phyloP scores from a whole-genome alignment of 1,140 invertebrate genomes.

The Neoseiulus cucumeris region DNA sequence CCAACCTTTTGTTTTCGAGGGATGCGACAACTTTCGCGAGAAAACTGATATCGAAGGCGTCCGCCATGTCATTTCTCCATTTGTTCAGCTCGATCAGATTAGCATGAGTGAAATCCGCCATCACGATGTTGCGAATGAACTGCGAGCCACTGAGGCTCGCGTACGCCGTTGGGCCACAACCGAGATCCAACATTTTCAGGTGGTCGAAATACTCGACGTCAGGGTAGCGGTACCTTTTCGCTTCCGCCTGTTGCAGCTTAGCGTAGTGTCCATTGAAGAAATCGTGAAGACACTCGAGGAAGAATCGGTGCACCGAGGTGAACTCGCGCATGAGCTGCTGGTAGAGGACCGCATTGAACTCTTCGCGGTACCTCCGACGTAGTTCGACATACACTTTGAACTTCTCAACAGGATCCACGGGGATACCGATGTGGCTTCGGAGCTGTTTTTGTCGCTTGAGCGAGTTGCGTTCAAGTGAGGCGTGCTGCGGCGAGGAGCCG shows the following conservation, averaged over 20 bases:
- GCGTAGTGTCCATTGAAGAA: neutral
- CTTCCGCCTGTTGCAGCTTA: neutral
- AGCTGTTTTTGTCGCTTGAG: slow-evolving; percentile 8
- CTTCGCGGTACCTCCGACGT: slow-evolving; percentile 5
- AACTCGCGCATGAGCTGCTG: slow-evolving; percentile 6
- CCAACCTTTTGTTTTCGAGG: slow-evolving; percentile 3
- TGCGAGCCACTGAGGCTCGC: neutral
- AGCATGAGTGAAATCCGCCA: slow-evolving; percentile 2
- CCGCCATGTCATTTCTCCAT: slow-evolving; percentile 2
- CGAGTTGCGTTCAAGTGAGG: neutral
- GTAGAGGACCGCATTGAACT: slow-evolving; percentile 9
- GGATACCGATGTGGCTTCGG: neutral
- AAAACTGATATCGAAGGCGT: slow-evolving; percentile 1
- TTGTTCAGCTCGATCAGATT: slow-evolving; percentile 8
- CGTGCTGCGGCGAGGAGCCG: neutral
- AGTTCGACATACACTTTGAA: slow-evolving; percentile 10
- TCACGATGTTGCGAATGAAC: neutral
- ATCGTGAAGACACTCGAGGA: slow-evolving; percentile 7
- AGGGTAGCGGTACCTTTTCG: neutral
- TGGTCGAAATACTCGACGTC: slow-evolving; percentile 4
- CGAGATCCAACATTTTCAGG: slow-evolving; percentile 6
- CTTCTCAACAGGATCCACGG: neutral
- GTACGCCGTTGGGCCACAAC: neutral
- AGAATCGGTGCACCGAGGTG: neutral
- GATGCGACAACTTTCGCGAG: neutral